Percentiles rank a stretch among this genome's conserved stretches.
These are phyloP conservation scores for Cataglyphis livida DNA, from an alignment of 2,888 invertebrate species.

Conservation along the genomic window DNA sequence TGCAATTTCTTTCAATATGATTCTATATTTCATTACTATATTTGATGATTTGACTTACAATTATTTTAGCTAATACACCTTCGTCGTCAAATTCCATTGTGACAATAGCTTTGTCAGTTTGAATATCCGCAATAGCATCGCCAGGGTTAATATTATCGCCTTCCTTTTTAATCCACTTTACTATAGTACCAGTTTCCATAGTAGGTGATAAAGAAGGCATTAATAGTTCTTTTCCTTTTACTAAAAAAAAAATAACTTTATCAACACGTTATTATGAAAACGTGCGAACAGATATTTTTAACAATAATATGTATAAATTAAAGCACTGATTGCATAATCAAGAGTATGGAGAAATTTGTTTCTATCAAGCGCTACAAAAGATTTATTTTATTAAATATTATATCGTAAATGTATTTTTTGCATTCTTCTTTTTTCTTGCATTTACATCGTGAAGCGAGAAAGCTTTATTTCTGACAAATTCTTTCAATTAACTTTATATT, in stretches of 20 bases:
- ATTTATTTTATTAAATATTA: not conserved
- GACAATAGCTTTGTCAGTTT: slow-evolving; percentile 89
- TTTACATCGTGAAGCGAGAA: not conserved
- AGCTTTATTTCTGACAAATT: not conserved
- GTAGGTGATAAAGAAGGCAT: slow-evolving; percentile 89
- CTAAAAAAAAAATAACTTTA: slow-evolving; percentile 69
- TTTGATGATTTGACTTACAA: slow-evolving; percentile 82
- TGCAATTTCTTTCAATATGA: not conserved
- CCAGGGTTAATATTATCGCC: slow-evolving; percentile 87
- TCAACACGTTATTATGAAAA: not conserved
- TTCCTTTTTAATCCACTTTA: slow-evolving; percentile 88
- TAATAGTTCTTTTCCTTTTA: slow-evolving; percentile 84
- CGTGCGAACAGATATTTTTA: not conserved
- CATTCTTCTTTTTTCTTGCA: not conserved
- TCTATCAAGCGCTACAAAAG: not conserved
- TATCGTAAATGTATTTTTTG: not conserved
- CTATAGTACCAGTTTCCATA: slow-evolving; percentile 88
- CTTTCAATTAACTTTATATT: not conserved
- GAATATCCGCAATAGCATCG: slow-evolving; percentile 89
- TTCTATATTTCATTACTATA: not conserved
- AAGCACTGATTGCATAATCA: slow-evolving; percentile 73
- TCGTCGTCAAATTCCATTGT: slow-evolving; percentile 88
- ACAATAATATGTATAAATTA: not conserved
- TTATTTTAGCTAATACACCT: slow-evolving; percentile 88
- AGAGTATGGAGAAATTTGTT: not conserved